Evolutionary conservation across 2,113 vertebrate species (phyloP), one percentile per base, ranked within the genome.

Genomic region (Asarcornis scutulata): DNA sequence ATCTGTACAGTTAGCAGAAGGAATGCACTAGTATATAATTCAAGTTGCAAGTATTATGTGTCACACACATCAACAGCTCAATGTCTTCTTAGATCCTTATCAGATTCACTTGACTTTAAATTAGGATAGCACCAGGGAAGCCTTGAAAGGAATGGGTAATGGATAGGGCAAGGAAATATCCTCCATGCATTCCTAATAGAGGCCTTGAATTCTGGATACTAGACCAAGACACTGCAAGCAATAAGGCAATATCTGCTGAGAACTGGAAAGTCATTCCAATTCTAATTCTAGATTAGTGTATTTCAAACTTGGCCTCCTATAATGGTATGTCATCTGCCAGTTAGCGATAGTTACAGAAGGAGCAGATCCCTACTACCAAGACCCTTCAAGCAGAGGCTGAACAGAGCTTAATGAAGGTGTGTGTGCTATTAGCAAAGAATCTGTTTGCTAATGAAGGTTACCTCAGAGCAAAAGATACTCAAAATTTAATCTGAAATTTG

Each of bases 191-290:
- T 68, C 15, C 17, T n/a, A 18, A 64, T 59, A 18, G 63, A 99
- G 97, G 31, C 98, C 98, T 91, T 99, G 98, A 83, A 98, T 96
- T 46, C 98, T 98, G 67, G 98, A 96, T 58, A 98, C 98, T 74
- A 99, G 97, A 1, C 88, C 96, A 40, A 90, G 87, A 31, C 97
- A 98, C 2, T 5, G 69, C 26, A 93, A 68, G 34, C 26, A 74
- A 6, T 74, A 36, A 75, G 23, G 17, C 26, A 52, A 7, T n/a
- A 44, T 63, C 48, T 50, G 23, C 21, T 44, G 53, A 50, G 22
- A 80, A 53, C 38, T 52, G 9, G 18, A 9, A 68, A 79, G 10
- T 32, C 7, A 27, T 52, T 63, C 48, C 44, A 36, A 36, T 64
- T 81, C 44, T 77, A 67, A 27, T 15, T 53, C 32, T 58, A 31